Percentiles rank a stretch among this genome's conserved stretches.
phyloP scores from a whole-genome alignment of 2,888 invertebrate genomes.

The Bembecia ichneumoniformis region DNA sequence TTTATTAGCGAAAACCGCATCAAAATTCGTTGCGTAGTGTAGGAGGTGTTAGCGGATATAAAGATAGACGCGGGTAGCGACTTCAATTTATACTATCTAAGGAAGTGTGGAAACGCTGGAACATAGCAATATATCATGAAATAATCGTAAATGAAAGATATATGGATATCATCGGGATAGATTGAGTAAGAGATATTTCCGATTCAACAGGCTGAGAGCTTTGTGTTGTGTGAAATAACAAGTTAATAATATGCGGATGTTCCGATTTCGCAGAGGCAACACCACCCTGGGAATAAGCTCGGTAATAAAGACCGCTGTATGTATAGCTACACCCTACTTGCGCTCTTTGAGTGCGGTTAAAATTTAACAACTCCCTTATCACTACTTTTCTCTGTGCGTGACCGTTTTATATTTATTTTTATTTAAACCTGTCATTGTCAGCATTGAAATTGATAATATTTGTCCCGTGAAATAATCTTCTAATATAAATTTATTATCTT shows the following conservation, averaged over 20 bases:
- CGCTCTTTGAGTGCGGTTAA: slow-evolving; percentile 32
- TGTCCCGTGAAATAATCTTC: too few relatives aligned
- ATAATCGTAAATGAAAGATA: not conserved
- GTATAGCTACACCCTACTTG: slow-evolving; percentile 14
- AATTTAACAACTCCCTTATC: slow-evolving; percentile 40
- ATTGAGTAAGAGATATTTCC: slow-evolving; percentile 1
- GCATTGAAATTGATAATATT: too few relatives aligned
- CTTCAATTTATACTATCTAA: too few relatives aligned
- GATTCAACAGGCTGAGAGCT: slow-evolving; percentile 23
- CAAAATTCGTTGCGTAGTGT: too few relatives aligned
- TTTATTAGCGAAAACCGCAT: too few relatives aligned
- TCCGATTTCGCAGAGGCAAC: slow-evolving; percentile 27
- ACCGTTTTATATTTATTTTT: slow-evolving; percentile 7
- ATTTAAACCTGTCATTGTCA: too few relatives aligned
- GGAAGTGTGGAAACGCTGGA: too few relatives aligned
- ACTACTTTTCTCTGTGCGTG: slow-evolving; percentile 17
- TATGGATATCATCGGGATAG: slow-evolving; percentile 2
- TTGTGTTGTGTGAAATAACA: slow-evolving; percentile 29
- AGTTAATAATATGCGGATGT: slow-evolving; percentile 34
- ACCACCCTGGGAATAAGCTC: slow-evolving; percentile 24
- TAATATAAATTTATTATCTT: too few relatives aligned
- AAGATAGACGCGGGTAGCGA: too few relatives aligned
- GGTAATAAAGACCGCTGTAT: slow-evolving; percentile 28
- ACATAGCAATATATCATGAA: too few relatives aligned
- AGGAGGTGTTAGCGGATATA: too few relatives aligned